Evolutionary conservation across 2,888 invertebrate genomes (phyloP).

Genomic region (Pycnomerus fuliginosus): DNA sequence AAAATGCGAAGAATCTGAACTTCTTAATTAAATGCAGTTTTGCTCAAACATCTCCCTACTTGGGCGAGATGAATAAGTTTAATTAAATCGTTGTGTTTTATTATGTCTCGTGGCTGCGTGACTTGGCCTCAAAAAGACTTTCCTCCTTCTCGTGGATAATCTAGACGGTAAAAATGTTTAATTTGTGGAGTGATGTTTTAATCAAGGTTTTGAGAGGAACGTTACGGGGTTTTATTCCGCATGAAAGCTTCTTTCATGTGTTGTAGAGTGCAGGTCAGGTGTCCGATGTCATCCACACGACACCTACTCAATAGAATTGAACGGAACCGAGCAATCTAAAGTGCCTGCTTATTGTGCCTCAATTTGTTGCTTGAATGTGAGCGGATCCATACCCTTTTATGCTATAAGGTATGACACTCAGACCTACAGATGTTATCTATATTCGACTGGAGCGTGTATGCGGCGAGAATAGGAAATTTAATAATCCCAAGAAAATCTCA

Average conservation of each 20-base stretch:
- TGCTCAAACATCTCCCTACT: conserved; percentile 49
- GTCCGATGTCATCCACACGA: conserved; percentile 40
- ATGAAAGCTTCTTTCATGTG: no score
- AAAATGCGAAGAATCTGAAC: conserved; percentile 54
- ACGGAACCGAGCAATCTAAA: conserved; percentile 39
- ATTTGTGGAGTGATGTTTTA: no score
- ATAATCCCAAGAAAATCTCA: no score
- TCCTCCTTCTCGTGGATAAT: no score
- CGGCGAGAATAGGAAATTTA: conserved; percentile 20
- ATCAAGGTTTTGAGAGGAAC: no score
- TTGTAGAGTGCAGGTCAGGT: conserved; percentile 37
- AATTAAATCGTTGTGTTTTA: conserved; percentile 55
- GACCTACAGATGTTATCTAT: conserved; percentile 26
- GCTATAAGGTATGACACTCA: conserved; percentile 29
- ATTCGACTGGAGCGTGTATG: conserved; percentile 19
- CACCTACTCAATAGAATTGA: conserved; percentile 37
- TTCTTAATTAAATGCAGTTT: conserved; percentile 56
- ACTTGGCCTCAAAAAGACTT: conserved; percentile 29
- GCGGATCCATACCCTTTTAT: conserved; percentile 37
- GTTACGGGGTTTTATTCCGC: no score
- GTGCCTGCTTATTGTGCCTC: conserved; percentile 43
- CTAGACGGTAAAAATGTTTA: no score
- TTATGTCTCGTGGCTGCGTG: conserved; percentile 38
- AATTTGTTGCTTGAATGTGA: conserved; percentile 39
- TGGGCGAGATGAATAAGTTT: conserved; percentile 55